These are phyloP conservation scores for Euplagia quadripunctaria DNA, from an alignment of 2,888 invertebrate species.

Conservation along the genomic window DNA sequence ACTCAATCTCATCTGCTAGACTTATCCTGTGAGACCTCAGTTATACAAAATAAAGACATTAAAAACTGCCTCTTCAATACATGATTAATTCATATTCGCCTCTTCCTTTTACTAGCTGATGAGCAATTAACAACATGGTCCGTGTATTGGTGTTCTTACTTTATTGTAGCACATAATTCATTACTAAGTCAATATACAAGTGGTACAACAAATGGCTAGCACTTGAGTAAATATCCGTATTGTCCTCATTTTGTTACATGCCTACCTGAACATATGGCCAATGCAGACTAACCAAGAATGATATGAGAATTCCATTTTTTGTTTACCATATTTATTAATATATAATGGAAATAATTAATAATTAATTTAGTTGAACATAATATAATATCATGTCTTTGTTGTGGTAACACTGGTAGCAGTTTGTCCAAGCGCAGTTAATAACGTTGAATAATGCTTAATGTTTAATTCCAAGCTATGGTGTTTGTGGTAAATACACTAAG, in stretches of 20 bases:
- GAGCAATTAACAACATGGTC: constrained; percentile 18
- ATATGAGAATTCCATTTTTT: neutral
- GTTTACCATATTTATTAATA: neutral
- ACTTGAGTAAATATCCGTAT: constrained; percentile 75
- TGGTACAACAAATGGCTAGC: constrained; percentile 62
- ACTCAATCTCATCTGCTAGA: neutral
- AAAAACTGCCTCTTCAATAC: neutral
- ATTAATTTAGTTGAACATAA: neutral
- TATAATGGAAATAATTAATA: neutral
- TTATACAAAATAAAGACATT: too few relatives aligned
- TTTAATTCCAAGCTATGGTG: neutral
- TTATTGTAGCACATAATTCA: constrained; percentile 58
- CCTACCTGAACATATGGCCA: constrained; percentile 23
- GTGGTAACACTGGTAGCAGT: neutral
- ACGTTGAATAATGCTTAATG: neutral
- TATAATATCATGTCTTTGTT: neutral
- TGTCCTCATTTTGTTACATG: constrained; percentile 63
- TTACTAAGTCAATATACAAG: constrained; percentile 61
- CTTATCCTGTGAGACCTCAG: neutral
- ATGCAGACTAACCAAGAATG: constrained; percentile 31
- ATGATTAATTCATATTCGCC: neutral
- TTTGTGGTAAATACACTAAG: neutral
- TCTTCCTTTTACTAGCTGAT: constrained; percentile 12
- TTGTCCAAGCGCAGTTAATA: neutral
- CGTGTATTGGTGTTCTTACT: constrained; percentile 37